Base-by-base conservation (phyloP, 2,888 invertebrate genomes). In the Cephus pygmeus region DNA sequence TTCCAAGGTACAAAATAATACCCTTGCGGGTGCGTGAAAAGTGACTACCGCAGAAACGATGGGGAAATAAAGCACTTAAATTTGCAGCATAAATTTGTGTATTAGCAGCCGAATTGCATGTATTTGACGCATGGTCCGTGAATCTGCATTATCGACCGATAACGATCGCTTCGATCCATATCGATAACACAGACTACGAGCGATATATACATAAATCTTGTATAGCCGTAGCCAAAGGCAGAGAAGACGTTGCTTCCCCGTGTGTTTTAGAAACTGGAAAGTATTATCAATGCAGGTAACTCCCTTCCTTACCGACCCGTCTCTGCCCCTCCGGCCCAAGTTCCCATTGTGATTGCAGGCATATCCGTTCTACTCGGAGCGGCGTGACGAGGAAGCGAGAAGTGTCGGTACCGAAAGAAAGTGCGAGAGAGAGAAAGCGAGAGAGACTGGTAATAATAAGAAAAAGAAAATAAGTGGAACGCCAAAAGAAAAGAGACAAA, bases 261-360 rank as follows among this genome's bases (percentile, higher is more conserved):
- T 15, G 35, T 34, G 30, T 35, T 83, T 77, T 80, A 77, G 79
- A 73, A 80, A 75, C 79, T 81, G 80, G 78, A 79, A 80, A 82
- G 79, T 79, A 76, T 79, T 78, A 80, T 79, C 76, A 75, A 71
- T 71, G 71, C 71, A 31, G 31, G 31, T 33, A 34, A 2, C 71
- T 11, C 23, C 56, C 36, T 36, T 36, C 36, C 36, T 36, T 15
- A 15, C 40, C 40, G 40, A 15, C 15, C 40, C 15, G 40, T 0
- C 40, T 40, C 2, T 15, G 6, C 15, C 15, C 40, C 15, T 6
- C 75, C 12, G 35, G n/a, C 71, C 56, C 34, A 35, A 31, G 33
- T 69, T 23, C 69, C 75, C 76, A 79, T 81, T 73, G 81, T 75
- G 76, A 73, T 75, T 75, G 68, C 34, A 69, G 73, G 73, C 35